Conservation (phyloP, 1,140 invertebrate genomes). For the Dysdera silvatica region DNA sequence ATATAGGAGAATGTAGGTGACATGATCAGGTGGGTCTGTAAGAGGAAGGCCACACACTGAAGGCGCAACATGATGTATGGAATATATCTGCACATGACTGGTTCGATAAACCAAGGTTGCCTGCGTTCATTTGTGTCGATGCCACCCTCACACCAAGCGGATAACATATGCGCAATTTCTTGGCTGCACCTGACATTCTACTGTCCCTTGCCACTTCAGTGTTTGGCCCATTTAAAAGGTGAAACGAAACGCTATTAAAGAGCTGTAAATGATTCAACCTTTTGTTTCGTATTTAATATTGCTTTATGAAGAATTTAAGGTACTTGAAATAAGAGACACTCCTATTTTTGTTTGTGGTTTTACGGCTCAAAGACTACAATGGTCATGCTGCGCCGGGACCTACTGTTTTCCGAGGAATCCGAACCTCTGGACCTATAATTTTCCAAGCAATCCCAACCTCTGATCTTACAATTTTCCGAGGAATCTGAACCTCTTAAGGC, state of each 20-base stretch:
- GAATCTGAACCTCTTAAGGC: too few species aligned
- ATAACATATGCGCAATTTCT: background rate
- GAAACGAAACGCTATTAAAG: background rate
- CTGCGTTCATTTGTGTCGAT: background rate
- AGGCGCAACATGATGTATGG: too few species aligned
- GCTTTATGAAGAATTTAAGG: background rate
- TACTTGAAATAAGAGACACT: background rate
- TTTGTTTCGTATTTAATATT: too few species aligned
- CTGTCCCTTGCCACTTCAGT: background rate
- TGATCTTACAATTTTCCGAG: too few species aligned
- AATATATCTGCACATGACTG: background rate
- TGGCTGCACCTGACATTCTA: background rate
- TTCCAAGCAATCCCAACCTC: too few species aligned
- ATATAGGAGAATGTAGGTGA: background rate
- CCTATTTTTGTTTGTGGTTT: too few species aligned
- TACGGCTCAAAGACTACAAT: too few species aligned
- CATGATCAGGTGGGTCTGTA: background rate
- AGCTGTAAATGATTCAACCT: too few species aligned
- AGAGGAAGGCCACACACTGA: background rate
- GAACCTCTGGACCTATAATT: too few species aligned
- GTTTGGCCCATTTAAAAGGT: background rate
- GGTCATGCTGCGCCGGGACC: too few species aligned
- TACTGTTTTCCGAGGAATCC: too few species aligned
- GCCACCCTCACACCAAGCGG: background rate
- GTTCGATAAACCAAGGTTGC: too few species aligned